Conservation (phyloP, 2,113 vertebrate genomes). For the Gambusia holbrooki region DNA sequence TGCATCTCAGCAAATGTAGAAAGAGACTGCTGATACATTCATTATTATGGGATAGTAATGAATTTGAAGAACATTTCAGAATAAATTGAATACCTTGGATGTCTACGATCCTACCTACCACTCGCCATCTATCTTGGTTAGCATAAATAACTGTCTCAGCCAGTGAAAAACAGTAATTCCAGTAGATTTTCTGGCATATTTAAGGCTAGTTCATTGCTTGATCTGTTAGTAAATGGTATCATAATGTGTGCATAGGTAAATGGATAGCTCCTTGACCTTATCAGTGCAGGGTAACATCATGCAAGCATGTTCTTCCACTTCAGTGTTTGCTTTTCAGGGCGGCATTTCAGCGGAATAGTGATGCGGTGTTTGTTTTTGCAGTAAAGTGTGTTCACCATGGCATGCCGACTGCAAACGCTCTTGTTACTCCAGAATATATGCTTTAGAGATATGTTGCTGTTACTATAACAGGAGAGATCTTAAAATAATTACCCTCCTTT, state of each 20-base stretch:
- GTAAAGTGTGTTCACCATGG: background rate
- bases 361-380: slow-evolving; percentile 15
- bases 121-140: too few species aligned
- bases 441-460: background rate
- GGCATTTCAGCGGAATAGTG: slow-evolving; percentile 42
- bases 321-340: slow-evolving; percentile 75
- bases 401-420: background rate
- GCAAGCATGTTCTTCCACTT: slow-evolving; percentile 1
- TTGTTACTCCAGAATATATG: background rate
- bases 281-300: slow-evolving; percentile 9
- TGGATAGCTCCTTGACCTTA: slow-evolving; percentile 19
- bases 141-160: too few species aligned
- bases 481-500: background rate
- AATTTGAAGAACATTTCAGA: too few species aligned
- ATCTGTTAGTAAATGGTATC: background rate
- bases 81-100: too few species aligned
- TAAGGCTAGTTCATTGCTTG: background rate
- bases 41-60: too few species aligned
- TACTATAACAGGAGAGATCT: background rate
- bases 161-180: too few species aligned
- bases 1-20: too few species aligned
- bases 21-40: too few species aligned
- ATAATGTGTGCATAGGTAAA: too few species aligned
- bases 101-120: too few species aligned
- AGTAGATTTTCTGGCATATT: background rate